Base-by-base conservation (phyloP, 2,888 invertebrate genomes). In the Apomyelois bistriatella region DNA sequence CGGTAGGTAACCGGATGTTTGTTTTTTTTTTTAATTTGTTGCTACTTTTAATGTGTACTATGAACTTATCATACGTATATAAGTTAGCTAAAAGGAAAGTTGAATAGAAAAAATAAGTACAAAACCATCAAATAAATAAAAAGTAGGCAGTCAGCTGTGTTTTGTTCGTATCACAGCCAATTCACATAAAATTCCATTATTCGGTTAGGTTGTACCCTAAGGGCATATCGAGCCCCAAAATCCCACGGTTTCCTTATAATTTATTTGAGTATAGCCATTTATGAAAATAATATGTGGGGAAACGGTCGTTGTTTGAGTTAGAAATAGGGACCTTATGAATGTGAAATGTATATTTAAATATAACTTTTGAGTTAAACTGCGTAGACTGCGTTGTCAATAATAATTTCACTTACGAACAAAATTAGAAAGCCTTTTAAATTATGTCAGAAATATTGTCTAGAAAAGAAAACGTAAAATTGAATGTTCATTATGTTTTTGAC, bases 251-350 rank as follows among this genome's bases (percentile, higher is more conserved):
- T 43, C 28, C 43, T 30, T 43, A 30, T 43, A 43, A 43, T 43
- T 43, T 12, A 22, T 48, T 37, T 10, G 37, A 48, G 48, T 12
- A 6, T 1, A 48, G 35, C 17, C 36, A 15, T 17, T 36, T 12
- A 16, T 47, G 43, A 17, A n/a, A 36, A 36, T 37, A 48, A 48
- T 37, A 37, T 35, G 36, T n/a, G 48, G 17, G 15, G 36, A 47
- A 48, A 36, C n/a, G 48, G 36, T 10, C 37, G 17, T 17, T 36
- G 32, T 47, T 47, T 47, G 37, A 37, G 37, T 48, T 47, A 15
- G 37, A 5, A 1, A 36, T 48, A 37, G 15, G 1, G 17, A n/a
- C 12, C n/a, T 49, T 49, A 36, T n/a, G 37, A 36, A 46, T 48
- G 9, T 12, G 17, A 16, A 36, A 36, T 17, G 2, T n/a, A 12